phyloP scores from a whole-genome alignment of 2,113 vertebrate genomes.

The Callocephalon fimbriatum region DNA sequence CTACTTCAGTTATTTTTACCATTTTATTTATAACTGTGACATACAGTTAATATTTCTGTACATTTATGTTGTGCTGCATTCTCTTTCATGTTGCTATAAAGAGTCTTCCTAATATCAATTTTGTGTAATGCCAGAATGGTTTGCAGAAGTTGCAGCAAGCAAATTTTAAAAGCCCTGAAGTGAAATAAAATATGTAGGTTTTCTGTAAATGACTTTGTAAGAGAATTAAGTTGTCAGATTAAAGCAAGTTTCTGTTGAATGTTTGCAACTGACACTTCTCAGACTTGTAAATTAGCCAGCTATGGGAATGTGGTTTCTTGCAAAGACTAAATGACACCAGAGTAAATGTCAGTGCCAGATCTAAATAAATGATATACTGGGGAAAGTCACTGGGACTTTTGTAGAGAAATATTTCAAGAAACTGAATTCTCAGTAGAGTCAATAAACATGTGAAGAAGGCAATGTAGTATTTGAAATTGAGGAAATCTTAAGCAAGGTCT shows the following conservation, averaged over 20 bases:
- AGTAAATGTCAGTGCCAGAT: not conserved
- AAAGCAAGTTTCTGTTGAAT: slow-evolving; percentile 11
- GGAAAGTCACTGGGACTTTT: not conserved
- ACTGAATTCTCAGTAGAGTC: not conserved
- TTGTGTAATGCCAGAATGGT: not conserved
- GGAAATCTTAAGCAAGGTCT: not conserved
- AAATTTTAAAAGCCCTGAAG: not conserved
- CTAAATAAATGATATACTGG: not conserved
- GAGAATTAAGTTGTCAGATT: slow-evolving; percentile 40
- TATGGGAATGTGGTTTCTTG: not conserved
- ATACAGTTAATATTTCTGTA: not conserved
- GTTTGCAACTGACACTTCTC: not conserved
- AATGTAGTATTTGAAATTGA: not conserved
- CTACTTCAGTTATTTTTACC: not conserved
- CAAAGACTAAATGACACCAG: not conserved
- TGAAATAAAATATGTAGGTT: not conserved
- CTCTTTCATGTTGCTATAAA: not conserved
- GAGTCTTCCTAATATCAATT: not conserved
- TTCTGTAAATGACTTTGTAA: slow-evolving; percentile 31
- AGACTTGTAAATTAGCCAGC: slow-evolving; percentile 25
- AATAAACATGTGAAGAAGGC: not conserved
- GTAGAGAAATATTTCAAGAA: not conserved
- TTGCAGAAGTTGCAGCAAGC: not conserved
- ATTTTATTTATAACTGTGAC: not conserved
- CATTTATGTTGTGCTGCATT: not conserved